Conservation (phyloP, 2,888 invertebrate genomes). For the Drosophila fulvimacula region DNA sequence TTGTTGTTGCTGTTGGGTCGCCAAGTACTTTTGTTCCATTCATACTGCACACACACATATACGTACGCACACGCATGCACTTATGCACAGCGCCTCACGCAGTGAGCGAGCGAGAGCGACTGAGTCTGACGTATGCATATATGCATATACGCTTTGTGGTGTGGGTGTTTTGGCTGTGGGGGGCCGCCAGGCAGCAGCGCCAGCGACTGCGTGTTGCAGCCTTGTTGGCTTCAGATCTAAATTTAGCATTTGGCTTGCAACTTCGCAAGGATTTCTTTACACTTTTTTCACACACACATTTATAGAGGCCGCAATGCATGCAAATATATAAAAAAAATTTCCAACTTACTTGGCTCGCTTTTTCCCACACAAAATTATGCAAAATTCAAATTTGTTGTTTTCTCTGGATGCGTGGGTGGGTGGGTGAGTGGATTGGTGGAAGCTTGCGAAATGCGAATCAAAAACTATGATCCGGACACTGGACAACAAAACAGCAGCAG, state of each 20-base stretch:
- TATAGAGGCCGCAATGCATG: constrained; percentile 26
- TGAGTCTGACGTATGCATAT: constrained; percentile 51
- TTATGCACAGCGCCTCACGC: constrained; percentile 45
- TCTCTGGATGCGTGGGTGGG: constrained; percentile 17
- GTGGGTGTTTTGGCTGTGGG: constrained; percentile 64
- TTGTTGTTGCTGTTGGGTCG: constrained; percentile 46
- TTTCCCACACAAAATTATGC: constrained; percentile 34
- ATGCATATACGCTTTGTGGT: constrained; percentile 48
- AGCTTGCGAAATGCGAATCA: constrained; percentile 44
- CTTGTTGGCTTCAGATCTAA: constrained; percentile 76
- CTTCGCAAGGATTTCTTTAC: constrained; percentile 69
- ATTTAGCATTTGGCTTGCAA: constrained; percentile 77
- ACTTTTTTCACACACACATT: constrained; percentile 39
- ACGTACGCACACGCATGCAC: constrained; percentile 45
- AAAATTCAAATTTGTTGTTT: constrained; percentile 25
- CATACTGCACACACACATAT: constrained; percentile 52
- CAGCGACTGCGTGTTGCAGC: constrained; percentile 74
- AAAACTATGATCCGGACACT: constrained; percentile 54
- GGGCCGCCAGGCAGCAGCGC: constrained; percentile 48
- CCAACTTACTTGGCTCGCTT: constrained; percentile 57
- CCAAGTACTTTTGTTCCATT: constrained; percentile 77
- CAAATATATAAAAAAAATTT: constrained; percentile 32
- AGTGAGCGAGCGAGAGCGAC: constrained; percentile 32
- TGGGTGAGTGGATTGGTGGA: constrained; percentile 14
- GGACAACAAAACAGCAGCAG: constrained; percentile 62